Percentiles rank a stretch among this genome's conserved stretches.
phyloP scores from a whole-genome alignment of 2,113 vertebrate species.

The chimpanzee (Pan troglodytes) region NHGRI_mPanTro3-v2.1_pri NC_072404.2:8731501-8732000 shows the following conservation, averaged over 20 bases:
- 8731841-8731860: neutral
- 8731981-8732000: neutral
- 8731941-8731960: neutral
- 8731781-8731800: neutral
- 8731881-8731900: neutral
- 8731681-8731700: neutral
- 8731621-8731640: neutral
- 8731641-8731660: neutral
- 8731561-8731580: no score
- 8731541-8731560: no score
- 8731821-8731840: neutral
- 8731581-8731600: no score
- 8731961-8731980: neutral
- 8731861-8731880: neutral
- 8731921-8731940: neutral
- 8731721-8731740: neutral
- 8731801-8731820: neutral
- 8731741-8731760: neutral
- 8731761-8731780: neutral
- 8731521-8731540: no score
- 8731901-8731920: neutral
- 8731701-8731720: neutral
- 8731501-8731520: no score
- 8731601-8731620: no score
- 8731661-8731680: neutral